Conservation (phyloP, 2,888 invertebrate species). For the Drosophila histrio region DNA sequence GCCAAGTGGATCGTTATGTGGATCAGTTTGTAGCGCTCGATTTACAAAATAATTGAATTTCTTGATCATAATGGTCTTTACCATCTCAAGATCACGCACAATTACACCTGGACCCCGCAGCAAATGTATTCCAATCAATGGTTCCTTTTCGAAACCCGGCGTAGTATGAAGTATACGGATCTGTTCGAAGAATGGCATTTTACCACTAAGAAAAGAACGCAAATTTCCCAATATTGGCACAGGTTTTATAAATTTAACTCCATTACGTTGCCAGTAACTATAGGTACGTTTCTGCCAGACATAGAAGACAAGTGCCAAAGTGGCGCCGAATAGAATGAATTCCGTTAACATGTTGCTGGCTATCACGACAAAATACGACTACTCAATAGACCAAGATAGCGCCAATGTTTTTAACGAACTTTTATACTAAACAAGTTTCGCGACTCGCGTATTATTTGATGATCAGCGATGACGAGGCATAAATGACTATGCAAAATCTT, state of each 20-base stretch:
- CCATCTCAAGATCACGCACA: constrained; percentile 11
- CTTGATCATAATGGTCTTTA: constrained; percentile 82
- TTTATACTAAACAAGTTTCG: neutral
- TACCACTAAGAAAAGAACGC: neutral
- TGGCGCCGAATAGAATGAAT: neutral
- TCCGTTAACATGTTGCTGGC: constrained; percentile 2
- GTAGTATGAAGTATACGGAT: neutral
- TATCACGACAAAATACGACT: neutral
- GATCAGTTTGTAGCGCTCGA: constrained; percentile 4
- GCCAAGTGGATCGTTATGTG: constrained; percentile 3
- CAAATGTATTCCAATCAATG: constrained; percentile 5
- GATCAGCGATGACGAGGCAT: neutral
- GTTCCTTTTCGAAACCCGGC: constrained; percentile 3
- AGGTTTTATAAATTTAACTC: neutral
- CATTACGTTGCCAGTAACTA: constrained; percentile 10
- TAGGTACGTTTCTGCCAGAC: constrained; percentile 11
- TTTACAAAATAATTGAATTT: constrained; percentile 82
- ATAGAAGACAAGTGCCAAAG: neutral
- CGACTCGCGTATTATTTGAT: neutral
- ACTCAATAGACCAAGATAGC: neutral
- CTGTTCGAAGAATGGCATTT: neutral
- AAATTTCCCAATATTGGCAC: constrained; percentile 6
- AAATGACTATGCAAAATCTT: neutral
- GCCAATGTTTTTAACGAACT: neutral
- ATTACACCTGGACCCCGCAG: constrained; percentile 5